Evolutionary conservation across 1,140 invertebrate species (phyloP).

Genomic region (Sweltsa coloradensis): DNA sequence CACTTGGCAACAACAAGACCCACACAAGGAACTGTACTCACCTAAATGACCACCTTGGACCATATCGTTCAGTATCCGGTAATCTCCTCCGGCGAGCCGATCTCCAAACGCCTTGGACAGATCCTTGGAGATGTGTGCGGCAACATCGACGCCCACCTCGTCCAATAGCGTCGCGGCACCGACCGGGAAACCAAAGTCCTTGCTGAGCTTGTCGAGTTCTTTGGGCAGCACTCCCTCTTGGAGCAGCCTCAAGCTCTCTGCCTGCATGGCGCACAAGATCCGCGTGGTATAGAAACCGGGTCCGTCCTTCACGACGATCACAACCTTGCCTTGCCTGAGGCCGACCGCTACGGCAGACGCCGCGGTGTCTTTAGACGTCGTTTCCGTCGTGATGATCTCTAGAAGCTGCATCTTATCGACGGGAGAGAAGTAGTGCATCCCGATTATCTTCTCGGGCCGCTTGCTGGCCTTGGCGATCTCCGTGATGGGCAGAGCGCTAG

Average conservation of each 20-base stretch:
- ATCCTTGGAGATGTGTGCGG: slow-evolving; percentile 77
- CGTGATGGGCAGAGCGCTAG: slow-evolving; percentile 92
- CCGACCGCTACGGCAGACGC: slow-evolving; percentile 75
- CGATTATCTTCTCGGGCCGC: slow-evolving; percentile 86
- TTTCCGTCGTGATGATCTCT: slow-evolving; percentile 94
- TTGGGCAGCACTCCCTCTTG: slow-evolving; percentile 87
- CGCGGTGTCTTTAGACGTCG: slow-evolving; percentile 85
- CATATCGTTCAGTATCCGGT: slow-evolving; percentile 70
- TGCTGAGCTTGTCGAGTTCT: slow-evolving; percentile 77
- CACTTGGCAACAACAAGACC: too few species aligned
- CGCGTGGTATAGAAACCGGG: slow-evolving; percentile 99
- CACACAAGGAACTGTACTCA: slow-evolving; percentile 26
- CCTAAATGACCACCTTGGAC: slow-evolving; percentile 82
- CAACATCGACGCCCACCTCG: slow-evolving; percentile 90
- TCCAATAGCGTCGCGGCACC: slow-evolving; percentile 88
- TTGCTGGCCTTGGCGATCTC: slow-evolving; percentile 88
- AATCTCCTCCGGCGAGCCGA: slow-evolving; percentile 65
- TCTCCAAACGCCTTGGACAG: slow-evolving; percentile 73
- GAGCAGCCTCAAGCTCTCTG: slow-evolving; percentile 76
- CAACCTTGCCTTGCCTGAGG: slow-evolving; percentile 91
- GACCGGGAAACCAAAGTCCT: slow-evolving; percentile 92
- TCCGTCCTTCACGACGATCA: slow-evolving; percentile 93
- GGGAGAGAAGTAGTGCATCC: slow-evolving; percentile 99
- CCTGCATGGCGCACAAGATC: slow-evolving; percentile 82
- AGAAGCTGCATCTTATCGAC: slow-evolving; percentile 99